Evolutionary conservation across 2,888 invertebrate species (phyloP).

Genomic region (Dinocampus coccinellae): DNA sequence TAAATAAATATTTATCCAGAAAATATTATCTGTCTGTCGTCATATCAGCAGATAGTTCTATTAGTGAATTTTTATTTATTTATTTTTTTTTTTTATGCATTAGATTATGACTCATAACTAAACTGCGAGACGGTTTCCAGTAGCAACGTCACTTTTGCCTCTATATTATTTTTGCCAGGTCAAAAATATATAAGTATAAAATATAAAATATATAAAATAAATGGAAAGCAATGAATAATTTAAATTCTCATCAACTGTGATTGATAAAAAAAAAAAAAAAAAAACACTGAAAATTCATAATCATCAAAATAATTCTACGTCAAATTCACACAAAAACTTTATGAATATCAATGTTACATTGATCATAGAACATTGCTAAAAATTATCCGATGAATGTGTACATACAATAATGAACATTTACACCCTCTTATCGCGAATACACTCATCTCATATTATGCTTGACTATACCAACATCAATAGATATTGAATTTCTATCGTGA

Average conservation of each 20-base stretch:
- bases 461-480: not conserved
- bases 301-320: no score
- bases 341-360: no score
- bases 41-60: not conserved
- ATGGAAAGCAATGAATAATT: no score
- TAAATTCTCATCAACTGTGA: no score
- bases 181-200: no score
- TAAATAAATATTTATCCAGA: not conserved
- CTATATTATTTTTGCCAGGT: no score
- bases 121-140: not conserved
- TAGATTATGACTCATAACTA: not conserved
- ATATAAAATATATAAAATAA: no score
- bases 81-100: not conserved
- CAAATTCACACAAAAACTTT: no score
- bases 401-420: not conserved
- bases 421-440: slow-evolving; percentile 13
- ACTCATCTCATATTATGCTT: slow-evolving; percentile 5
- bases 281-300: no score
- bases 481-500: slow-evolving; percentile 26
- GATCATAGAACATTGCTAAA: not conserved
- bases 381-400: not conserved
- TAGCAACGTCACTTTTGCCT: not conserved
- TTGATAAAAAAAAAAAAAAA: no score
- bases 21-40: not conserved
- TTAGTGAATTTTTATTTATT: not conserved